Evolutionary conservation across 1,140 invertebrate genomes (phyloP).

Genomic region (Meloidogyne exigua): DNA sequence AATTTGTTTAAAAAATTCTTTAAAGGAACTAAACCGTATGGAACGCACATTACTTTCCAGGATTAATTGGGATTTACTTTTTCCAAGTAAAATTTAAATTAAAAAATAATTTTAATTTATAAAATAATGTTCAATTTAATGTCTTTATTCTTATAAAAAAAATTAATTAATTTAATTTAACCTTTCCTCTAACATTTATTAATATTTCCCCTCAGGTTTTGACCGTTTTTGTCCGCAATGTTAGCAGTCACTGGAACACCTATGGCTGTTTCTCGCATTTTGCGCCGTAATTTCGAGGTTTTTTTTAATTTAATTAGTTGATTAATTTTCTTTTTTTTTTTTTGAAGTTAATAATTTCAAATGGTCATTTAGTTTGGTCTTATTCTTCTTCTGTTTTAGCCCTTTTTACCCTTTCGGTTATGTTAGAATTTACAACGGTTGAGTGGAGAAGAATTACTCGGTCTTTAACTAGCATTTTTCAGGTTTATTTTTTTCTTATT

Average conservation of each 20-base stretch:
- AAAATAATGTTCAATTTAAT: too few species aligned
- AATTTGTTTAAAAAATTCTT: too few species aligned
- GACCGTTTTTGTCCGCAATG: conserved; percentile 24
- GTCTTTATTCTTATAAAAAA: too few species aligned
- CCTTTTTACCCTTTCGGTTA: conserved; percentile 9
- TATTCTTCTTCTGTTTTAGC: conserved; percentile 15
- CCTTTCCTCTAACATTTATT: too few species aligned
- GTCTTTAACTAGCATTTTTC: background rate
- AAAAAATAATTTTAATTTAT: too few species aligned
- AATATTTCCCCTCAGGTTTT: too few species aligned
- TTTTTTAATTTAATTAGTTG: too few species aligned
- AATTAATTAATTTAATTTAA: too few species aligned
- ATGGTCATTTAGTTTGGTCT: background rate
- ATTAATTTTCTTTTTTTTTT: background rate
- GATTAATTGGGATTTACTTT: conserved; percentile 14
- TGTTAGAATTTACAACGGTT: conserved; percentile 9
- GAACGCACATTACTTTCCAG: conserved; percentile 12
- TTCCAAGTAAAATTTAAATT: too few species aligned
- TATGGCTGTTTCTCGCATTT: conserved; percentile 5
- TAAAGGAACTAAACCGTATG: conserved; percentile 18
- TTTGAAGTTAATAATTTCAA: conserved; percentile 11
- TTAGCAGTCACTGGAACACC: conserved; percentile 8
- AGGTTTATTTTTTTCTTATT: too few species aligned
- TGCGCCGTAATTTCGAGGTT: conserved; percentile 22
- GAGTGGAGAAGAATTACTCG: background rate